Evolutionary conservation across 2,113 vertebrate genomes (phyloP), one percentile per base, ranked within the genome.

Genomic region (Probosciger aterrimus): DNA sequence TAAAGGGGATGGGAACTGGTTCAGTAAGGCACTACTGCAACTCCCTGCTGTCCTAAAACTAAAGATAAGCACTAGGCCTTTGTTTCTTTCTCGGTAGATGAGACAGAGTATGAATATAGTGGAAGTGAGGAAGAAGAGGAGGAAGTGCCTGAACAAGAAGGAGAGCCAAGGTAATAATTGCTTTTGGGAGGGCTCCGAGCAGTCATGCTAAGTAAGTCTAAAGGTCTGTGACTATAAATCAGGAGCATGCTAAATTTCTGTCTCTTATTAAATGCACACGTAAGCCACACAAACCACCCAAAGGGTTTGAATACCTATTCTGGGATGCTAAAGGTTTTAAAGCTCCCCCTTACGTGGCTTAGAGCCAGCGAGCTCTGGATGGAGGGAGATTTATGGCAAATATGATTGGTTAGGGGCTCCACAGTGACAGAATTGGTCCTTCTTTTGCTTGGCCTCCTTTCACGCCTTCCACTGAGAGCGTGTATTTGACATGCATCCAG

Each of bases 51-150:
- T 60, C 59, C 63, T 92, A 37, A 91, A 92, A 76, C n/a, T 28
- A 52, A 79, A 55, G 17, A 25, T 82, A 65, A 74, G 52, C 63
- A 30, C 77, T 88, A 37, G 14, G 30, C 44, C 60, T 35, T 67
- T 75, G 33, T 94, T 93, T 77, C 44, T 49, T 92, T 57, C 82
- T 74, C 4, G 3, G 65, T 96, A 99, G 99, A 99, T 97, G 99
- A 99, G 95, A 99, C 99, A 0, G 99, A 99, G 86, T 99, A 99
- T 88, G 99, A 99, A 93, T 99, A 99, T 96, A 99, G 99, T 69
- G 99, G 99, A 89, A 99, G 99, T 94, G 99, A 99, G 95, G 99
- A 99, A 89, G 99, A 99, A 83, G 99, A 99, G 95, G 99, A 99
- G 95, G 99, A 99, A 94, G 97, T 99, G 82, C 99, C 99, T 92